phyloP scores from a whole-genome alignment of 2,888 invertebrate species.

The Dendrolimus houi region DNA sequence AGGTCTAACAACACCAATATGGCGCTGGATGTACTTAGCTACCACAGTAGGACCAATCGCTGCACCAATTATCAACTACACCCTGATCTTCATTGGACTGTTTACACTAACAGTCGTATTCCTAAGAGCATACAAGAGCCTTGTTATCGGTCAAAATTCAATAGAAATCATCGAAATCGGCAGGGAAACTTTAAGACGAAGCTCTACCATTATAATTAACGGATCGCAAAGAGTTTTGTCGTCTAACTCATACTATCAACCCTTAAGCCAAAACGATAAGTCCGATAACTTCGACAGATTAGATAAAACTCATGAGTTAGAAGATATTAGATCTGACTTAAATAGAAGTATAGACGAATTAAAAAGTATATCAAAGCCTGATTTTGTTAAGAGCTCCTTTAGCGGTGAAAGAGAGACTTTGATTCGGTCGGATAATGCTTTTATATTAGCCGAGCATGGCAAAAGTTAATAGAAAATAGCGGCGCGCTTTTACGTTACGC shows the following conservation, averaged over 20 bases:
- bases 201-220: slow-evolving; percentile 77
- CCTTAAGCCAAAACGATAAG: slow-evolving; percentile 21
- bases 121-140: slow-evolving; percentile 84
- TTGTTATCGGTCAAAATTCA: slow-evolving; percentile 81
- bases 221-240: slow-evolving; percentile 75
- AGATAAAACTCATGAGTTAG: slow-evolving; percentile 34
- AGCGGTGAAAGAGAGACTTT: slow-evolving; percentile 47
- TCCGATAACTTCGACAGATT: slow-evolving; percentile 6
- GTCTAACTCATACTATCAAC: slow-evolving; percentile 51
- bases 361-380: slow-evolving; percentile 34
- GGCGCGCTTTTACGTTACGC: no score
- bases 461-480: slow-evolving; percentile 8
- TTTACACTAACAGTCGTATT: slow-evolving; percentile 80
- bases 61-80: slow-evolving; percentile 82
- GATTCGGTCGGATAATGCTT: slow-evolving; percentile 54
- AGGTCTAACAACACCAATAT: slow-evolving; percentile 86
- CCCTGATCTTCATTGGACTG: slow-evolving; percentile 82
- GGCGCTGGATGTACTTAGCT: slow-evolving; percentile 87
- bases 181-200: slow-evolving; percentile 81
- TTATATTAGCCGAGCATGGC: slow-evolving; percentile 52
- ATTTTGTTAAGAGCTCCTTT: slow-evolving; percentile 49
- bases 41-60: slow-evolving; percentile 86
- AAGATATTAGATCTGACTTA: slow-evolving; percentile 30
- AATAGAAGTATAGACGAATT: slow-evolving; percentile 46
- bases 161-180: slow-evolving; percentile 87